Evolutionary conservation across 2,888 invertebrate species (phyloP).

Genomic region (Acanthosepion lycidas): DNA sequence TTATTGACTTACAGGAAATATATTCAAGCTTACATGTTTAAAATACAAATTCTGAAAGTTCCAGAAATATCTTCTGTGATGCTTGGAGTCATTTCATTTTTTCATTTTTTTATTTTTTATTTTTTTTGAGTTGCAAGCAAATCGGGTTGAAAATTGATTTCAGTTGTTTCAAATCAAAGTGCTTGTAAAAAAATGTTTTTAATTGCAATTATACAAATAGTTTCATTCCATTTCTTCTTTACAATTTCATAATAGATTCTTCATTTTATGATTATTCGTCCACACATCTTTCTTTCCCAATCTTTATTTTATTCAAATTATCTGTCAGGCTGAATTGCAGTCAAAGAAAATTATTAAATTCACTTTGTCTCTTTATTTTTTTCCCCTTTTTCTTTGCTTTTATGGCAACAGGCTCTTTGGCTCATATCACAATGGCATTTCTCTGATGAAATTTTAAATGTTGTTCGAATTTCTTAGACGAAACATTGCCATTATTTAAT

Average conservation of each 20-base stretch:
- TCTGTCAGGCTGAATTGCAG: neutral
- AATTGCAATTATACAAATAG: slow-evolving; percentile 6
- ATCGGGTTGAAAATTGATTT: neutral
- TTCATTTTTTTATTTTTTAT: neutral
- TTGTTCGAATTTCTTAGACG: neutral
- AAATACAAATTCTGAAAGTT: neutral
- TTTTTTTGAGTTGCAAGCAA: neutral
- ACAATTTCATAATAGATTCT: neutral
- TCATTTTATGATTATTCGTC: neutral
- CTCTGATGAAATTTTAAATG: neutral
- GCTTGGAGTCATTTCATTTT: too few species aligned
- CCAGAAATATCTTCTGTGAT: neutral
- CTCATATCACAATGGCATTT: neutral
- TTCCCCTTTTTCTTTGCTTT: neutral
- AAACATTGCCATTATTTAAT: too few species aligned
- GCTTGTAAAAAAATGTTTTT: neutral
- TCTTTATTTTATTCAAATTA: neutral
- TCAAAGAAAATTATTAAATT: neutral
- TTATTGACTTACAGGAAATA: neutral
- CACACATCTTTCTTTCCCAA: neutral
- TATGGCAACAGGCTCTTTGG: neutral
- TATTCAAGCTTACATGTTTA: neutral
- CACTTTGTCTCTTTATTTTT: neutral
- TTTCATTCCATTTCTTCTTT: neutral
- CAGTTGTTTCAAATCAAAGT: neutral